Evolutionary conservation across 2,888 invertebrate genomes (phyloP).

Genomic region (Pachycephus smyrnensis): DNA sequence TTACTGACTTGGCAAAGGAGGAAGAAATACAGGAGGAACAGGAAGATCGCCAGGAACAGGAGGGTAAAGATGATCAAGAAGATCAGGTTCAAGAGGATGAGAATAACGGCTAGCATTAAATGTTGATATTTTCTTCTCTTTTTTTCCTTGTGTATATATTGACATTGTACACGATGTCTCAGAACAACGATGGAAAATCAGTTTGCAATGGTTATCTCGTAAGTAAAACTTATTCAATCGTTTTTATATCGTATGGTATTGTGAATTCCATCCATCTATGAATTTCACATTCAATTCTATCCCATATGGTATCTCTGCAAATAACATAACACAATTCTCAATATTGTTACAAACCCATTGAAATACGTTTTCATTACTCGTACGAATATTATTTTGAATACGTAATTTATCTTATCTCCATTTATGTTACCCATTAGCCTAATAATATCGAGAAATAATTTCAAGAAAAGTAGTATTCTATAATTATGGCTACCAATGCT

Average conservation of each 20-base stretch:
- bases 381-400: background rate
- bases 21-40: conserved; percentile 23
- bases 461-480: background rate
- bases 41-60: conserved; percentile 10
- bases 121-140: conserved; percentile 20
- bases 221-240: background rate
- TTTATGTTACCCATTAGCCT: background rate
- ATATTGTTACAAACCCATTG: background rate
- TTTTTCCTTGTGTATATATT: conserved; percentile 36
- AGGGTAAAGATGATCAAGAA: background rate
- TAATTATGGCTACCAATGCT: background rate
- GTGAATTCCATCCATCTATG: background rate
- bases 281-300: background rate
- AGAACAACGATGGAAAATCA: background rate
- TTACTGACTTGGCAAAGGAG: conserved; percentile 32
- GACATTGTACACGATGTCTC: conserved; percentile 5
- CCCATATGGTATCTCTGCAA: background rate
- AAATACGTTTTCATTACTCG: background rate
- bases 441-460: background rate
- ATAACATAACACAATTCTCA: background rate
- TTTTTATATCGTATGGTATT: background rate
- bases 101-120: conserved; percentile 56
- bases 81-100: conserved; percentile 37
- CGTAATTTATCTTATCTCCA: background rate
- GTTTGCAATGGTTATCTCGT: background rate